Evolutionary conservation across 2,797 vertebrate species (phyloP), one percentile per base, ranked within the genome.

Genomic region (Eulemur albifrons): DNA sequence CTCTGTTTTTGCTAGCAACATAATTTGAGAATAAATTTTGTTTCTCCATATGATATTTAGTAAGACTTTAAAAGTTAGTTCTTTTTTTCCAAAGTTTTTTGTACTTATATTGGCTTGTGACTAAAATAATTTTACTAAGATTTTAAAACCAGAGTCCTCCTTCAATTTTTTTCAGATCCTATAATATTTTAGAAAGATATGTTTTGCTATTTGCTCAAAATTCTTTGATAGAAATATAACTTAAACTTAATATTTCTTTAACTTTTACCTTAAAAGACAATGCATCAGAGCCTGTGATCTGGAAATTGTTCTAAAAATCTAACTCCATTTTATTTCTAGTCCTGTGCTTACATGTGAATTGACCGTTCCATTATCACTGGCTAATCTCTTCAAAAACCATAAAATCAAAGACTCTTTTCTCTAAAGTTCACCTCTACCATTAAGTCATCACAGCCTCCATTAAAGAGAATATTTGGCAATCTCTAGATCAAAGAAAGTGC

Each of bases 401-500:
- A 92, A 93, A 93, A 2, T 23, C 52, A 84, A 12, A 13, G 35
- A n/a, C 15, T 88, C 2, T 92, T 95, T 95, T 86, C 57, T 86
- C 93, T 59, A 94, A 94, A 93, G 80, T 45, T 35, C 10, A 75
- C 75, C 61, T 61, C 15, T 4, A 13, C 79, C 38, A 23, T 2
- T 79, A 77, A 43, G 76, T 79, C 82, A 87, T 54, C 59, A 48
- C 0, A 89, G n/a, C 40, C 89, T 88, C 73, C 77, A 1, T 7
- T 88, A 76, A 45, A 45, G 14, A 38, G 80, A 50, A 27, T 90
- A 82, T 0, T 48, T 96, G 88, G 85, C 75, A 93, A 72, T 93
- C 84, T 94, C 75, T 90, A 80, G 54, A 94, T 96, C 27, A 91
- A 82, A 94, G 82, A 3, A 79, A 88, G 30, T 57, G 80, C 52